Evolutionary conservation across 2,113 vertebrate genomes (phyloP).

Genomic region (Peromyscus leucopus): DNA sequence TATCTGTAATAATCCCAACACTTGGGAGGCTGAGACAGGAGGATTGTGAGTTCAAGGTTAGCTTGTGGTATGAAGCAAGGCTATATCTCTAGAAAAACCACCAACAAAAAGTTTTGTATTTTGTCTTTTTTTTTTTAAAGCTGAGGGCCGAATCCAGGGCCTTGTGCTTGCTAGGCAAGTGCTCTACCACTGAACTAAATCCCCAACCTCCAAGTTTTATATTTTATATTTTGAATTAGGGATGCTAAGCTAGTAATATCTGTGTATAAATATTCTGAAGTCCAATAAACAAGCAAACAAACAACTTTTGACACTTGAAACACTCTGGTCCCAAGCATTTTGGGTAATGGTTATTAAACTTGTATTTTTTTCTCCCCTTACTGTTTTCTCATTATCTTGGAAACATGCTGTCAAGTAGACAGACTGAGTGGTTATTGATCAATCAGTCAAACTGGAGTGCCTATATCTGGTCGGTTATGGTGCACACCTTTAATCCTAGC

Average conservation of each 20-base stretch:
- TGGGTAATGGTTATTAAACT: background rate
- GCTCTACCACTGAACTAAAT: no score
- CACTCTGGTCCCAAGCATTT: background rate
- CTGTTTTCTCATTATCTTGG: conserved; percentile 27
- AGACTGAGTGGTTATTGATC: background rate
- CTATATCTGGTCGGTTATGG: background rate
- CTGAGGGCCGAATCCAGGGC: no score
- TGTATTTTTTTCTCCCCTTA: background rate
- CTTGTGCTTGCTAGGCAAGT: no score
- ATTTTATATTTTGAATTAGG: background rate
- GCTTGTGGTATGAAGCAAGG: background rate
- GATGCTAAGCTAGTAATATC: background rate
- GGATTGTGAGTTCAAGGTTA: background rate
- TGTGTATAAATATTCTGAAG: background rate
- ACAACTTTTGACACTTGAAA: background rate
- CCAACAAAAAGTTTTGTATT: background rate
- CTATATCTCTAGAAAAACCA: background rate
- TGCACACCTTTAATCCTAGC: background rate
- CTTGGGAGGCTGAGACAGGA: background rate
- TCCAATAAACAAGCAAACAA: background rate
- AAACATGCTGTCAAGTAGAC: background rate
- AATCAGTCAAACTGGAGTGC: background rate
- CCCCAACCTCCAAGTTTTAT: background rate
- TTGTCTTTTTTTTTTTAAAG: background rate
- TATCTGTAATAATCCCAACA: background rate